Base-by-base conservation (phyloP, 1,140 invertebrate genomes). In the Oryctes rhinoceros region DNA sequence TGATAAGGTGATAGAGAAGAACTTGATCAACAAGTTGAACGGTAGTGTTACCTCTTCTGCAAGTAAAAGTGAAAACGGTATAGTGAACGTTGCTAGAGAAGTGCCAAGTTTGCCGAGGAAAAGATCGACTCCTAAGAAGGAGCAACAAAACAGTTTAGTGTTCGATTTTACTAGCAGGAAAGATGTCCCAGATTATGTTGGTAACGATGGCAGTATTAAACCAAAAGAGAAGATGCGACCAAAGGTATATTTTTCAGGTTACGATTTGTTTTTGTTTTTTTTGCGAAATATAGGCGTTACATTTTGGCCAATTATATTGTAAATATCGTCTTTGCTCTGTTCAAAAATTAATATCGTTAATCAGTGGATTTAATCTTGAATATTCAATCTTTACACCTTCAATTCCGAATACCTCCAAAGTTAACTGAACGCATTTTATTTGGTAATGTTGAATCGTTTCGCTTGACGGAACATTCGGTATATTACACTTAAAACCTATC, bases 151-250 rank as follows among this genome's bases (percentile, higher is more conserved):
- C 83, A 93, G 94, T 10, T 93, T 96, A 88, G 94, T 96, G 74
- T 96, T 96, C 88, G 96, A 96, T 88, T 97, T 96, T 88, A 94
- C 93, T 82, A 91, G 92, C 86, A 91, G 94, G 83, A 94, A 94
- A 86, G 93, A 94, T 83, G 94, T 96, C 82, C 95, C 96, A 74
- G 94, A 96, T 90, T 96, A 97, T 88, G 95, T 96, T 86, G 94
- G 96, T 87, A 96, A 96, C 88, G 95, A 96, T 89, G 95, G 94
- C 79, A 90, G 94, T 83, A 91, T 94, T 78, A 76, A 76, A 35
- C 75, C 75, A 39, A 90, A 80, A 93, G 79, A 90, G 91, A 82
- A 90, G 91, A 91, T 84, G 88, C 92, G 92, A 83, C 90, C 92
- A 81, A 94, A 93, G 92, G 94, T 95, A 85, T 92, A 90, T 39